Evolutionary conservation across 2,888 invertebrate species (phyloP).

Genomic region (Diogma glabrata): DNA sequence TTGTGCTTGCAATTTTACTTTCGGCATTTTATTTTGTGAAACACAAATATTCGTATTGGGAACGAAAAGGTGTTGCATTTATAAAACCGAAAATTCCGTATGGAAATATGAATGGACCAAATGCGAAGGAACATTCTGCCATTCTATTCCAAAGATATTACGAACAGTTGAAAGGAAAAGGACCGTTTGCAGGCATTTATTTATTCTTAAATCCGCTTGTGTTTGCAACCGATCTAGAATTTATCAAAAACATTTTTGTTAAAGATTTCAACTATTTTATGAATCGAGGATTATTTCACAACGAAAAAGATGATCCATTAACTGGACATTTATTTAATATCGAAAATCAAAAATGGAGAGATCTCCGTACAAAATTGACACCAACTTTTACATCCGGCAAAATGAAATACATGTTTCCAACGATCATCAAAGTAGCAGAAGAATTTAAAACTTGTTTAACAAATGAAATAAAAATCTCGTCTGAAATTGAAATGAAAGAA

Average conservation of each 20-base stretch:
- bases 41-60: slow-evolving; percentile 40
- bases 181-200: slow-evolving; percentile 45
- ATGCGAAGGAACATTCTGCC: slow-evolving; percentile 40
- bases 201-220: slow-evolving; percentile 48
- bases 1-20: not conserved
- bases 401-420: slow-evolving; percentile 50
- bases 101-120: slow-evolving; percentile 45
- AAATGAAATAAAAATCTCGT: slow-evolving; percentile 24
- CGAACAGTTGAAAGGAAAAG: slow-evolving; percentile 38
- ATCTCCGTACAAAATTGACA: slow-evolving; percentile 48
- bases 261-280: slow-evolving; percentile 52
- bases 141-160: slow-evolving; percentile 49
- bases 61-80: slow-evolving; percentile 42
- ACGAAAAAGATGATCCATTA: slow-evolving; percentile 49
- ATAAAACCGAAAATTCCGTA: slow-evolving; percentile 49
- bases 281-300: slow-evolving; percentile 50
- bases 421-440: slow-evolving; percentile 44
- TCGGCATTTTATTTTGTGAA: not conserved
- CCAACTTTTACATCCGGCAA: slow-evolving; percentile 57
- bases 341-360: slow-evolving; percentile 49
- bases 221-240: slow-evolving; percentile 46
- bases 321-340: slow-evolving; percentile 48
- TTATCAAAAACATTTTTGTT: slow-evolving; percentile 47
- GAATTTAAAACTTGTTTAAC: slow-evolving; percentile 39
- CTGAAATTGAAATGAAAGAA: slow-evolving; percentile 38